Base-by-base conservation (phyloP, 1,140 invertebrate species). In the Drosophila albomicans region DNA sequence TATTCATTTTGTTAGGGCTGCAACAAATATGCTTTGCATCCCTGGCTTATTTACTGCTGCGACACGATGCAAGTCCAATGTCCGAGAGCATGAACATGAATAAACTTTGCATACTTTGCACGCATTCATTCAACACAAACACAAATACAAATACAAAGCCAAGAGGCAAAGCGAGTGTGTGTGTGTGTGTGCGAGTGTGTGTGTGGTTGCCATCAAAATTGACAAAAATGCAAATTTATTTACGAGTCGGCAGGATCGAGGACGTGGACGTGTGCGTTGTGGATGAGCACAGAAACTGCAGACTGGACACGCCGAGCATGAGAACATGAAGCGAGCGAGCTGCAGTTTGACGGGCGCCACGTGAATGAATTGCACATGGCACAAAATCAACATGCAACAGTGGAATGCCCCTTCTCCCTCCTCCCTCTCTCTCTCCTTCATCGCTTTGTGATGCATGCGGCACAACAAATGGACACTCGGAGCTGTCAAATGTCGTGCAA, bases 141-240 rank as follows among this genome's bases (percentile, higher is more conserved):
- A 56, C 32, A 35, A 35, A 43, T 11, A 13, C 41, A 43, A 43
- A 43, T 43, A 43, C 41, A 43, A 43, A 43, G 41, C 41, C 52
- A 35, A 25, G 38, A 15, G n/a, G 15, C 52, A 56, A 30, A 15
- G 48, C 43, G 20, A 32, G 51, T 48, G 38, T 46, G 15, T 1
- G 64, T 41, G 15, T 20, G 35, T 16, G 7, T 20, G 20, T 25
- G 38, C 32, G 30, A 38, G 57, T 56, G 32, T 56, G 58, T 56
- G 58, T 81, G 66, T 69, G 65, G 79, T 77, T 56, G 73, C 80
- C 75, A 84, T 88, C 80, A 84, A 84, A 87, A 87, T 87, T 87
- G 84, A 87, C 84, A 87, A 88, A 88, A 88, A 88, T 89, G 80
- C 80, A 89, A 88, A 88, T 88, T 88, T 88, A 88, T 88, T 88